phyloP scores from a whole-genome alignment of 2,797 vertebrate genomes.

The Tinamus major region DNA sequence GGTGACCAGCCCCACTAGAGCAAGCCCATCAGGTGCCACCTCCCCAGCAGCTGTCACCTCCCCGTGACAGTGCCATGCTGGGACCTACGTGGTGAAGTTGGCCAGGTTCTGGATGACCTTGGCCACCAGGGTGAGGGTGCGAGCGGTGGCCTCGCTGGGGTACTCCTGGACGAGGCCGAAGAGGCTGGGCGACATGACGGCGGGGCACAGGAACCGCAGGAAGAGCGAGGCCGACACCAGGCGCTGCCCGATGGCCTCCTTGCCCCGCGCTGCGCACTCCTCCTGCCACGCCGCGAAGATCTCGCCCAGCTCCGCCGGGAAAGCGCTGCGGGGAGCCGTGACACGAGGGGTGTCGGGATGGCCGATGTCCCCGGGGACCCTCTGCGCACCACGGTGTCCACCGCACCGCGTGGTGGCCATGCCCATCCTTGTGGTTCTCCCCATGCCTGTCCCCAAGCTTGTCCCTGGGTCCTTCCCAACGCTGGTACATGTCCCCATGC shows the following conservation, averaged over 20 bases:
- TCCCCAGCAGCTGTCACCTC: background rate
- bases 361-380: too few species aligned
- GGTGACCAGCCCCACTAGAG: too few species aligned
- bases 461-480: background rate
- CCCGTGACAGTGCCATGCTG: background rate
- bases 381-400: accelerated
- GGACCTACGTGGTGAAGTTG: slow-evolving; percentile 90
- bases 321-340: slow-evolving; percentile 77
- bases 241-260: slow-evolving; percentile 85
- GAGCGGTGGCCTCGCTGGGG: slow-evolving; percentile 86
- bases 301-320: slow-evolving; percentile 89
- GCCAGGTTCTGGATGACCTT: slow-evolving; percentile 97
- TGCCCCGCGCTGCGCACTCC: slow-evolving; percentile 82
- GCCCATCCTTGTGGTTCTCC: background rate
- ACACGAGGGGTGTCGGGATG: accelerated
- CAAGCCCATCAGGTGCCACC: too few species aligned
- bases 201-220: slow-evolving; percentile 93
- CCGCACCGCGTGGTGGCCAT: too few species aligned
- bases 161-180: slow-evolving; percentile 91
- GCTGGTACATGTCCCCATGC: background rate
- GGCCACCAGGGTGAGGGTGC: slow-evolving; percentile 91
- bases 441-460: background rate
- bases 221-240: slow-evolving; percentile 96
- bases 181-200: slow-evolving; percentile 93
- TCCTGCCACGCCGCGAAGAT: slow-evolving; percentile 91